A percentile compares a stretch with the other conserved stretches of the same genome.
Evolutionary conservation across 2,113 vertebrate species (phyloP).

Genomic region (Ictalurus furcatus): DNA sequence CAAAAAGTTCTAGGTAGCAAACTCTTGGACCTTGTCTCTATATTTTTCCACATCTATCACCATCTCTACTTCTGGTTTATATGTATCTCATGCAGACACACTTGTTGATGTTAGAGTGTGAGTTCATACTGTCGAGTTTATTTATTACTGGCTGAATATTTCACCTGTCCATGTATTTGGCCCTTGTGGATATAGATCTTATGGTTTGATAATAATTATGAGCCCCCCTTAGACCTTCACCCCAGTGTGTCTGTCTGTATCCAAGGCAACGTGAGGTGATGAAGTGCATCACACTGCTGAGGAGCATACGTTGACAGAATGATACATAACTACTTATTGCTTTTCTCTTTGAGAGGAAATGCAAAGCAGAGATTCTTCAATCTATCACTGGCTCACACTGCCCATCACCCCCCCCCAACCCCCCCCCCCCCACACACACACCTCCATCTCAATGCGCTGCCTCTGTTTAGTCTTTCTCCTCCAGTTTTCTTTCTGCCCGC

Average conservation of each 20-base stretch:
- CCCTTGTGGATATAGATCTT: constrained; percentile 27
- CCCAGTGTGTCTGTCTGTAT: constrained; percentile 37
- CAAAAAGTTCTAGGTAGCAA: background rate
- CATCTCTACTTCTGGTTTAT: background rate
- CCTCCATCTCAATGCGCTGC: background rate
- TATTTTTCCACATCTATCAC: constrained; percentile 5
- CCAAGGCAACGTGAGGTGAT: constrained; percentile 47
- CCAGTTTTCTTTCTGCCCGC: background rate
- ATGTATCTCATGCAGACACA: background rate
- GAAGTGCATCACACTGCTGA: constrained; percentile 37
- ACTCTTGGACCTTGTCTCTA: background rate
- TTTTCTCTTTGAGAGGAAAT: constrained; percentile 40
- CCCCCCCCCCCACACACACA: background rate
- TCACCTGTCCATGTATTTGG: constrained; percentile 21
- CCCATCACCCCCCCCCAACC: background rate
- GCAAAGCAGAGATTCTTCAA: constrained; percentile 34
- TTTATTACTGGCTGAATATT: constrained; percentile 43
- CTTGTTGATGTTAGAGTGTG: constrained; percentile 20
- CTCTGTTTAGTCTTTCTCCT: background rate
- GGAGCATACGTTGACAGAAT: constrained; percentile 51
- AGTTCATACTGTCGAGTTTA: constrained; percentile 33
- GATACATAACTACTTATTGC: constrained; percentile 49
- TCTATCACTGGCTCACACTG: constrained; percentile 6
- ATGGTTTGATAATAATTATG: constrained; percentile 43
- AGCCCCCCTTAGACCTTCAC: constrained; percentile 30